These are phyloP conservation scores for Xiphophorus maculatus DNA, from an alignment of 2,113 vertebrate species.

Conservation along the genomic window DNA sequence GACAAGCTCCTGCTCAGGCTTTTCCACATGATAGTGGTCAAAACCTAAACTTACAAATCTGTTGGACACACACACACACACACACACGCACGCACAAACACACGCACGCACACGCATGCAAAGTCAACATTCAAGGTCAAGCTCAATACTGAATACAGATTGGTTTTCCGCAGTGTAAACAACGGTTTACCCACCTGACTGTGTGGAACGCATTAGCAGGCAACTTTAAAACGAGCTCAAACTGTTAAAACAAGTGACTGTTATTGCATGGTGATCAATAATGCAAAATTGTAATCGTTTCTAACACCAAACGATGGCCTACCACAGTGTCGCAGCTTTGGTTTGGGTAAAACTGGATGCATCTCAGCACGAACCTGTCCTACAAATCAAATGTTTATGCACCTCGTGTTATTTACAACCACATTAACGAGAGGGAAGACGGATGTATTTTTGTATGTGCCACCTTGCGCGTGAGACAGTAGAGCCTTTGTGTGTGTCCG, in stretches of 20 bases:
- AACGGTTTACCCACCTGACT: conserved; percentile 69
- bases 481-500: conserved; percentile 87
- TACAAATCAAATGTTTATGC: conserved; percentile 49
- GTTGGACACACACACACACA: neutral
- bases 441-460: conserved; percentile 7
- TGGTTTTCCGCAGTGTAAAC: neutral
- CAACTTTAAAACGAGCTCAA: conserved; percentile 76
- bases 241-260: conserved; percentile 53
- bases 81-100: too few relatives aligned
- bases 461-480: conserved; percentile 86
- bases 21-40: conserved; percentile 76
- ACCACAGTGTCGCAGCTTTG: conserved; percentile 86
- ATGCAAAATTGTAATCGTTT: neutral
- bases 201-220: conserved; percentile 60
- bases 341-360: conserved; percentile 88
- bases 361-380: conserved; percentile 86
- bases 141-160: neutral
- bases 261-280: neutral
- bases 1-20: conserved; percentile 62
- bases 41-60: conserved; percentile 91
- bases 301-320: conserved; percentile 53
- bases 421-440: neutral
- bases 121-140: neutral
- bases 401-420: neutral
- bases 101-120: neutral